Evolutionary conservation across 2,797 vertebrate genomes (phyloP).

Genomic region (Etheostoma perlongum): DNA sequence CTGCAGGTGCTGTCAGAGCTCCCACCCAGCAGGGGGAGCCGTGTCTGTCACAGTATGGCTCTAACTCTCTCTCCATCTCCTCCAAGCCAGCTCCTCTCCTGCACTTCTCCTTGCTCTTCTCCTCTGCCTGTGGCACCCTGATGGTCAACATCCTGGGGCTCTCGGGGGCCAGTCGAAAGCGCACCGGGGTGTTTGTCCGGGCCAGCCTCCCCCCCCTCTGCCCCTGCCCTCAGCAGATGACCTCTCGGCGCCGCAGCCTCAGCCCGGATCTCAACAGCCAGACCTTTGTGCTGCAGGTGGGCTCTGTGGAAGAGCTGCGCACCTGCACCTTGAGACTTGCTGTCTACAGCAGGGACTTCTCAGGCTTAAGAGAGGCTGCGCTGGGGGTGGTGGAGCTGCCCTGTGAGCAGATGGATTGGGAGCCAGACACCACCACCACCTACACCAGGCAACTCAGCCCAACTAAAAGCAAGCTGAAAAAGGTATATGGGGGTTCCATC

Average conservation of each 20-base stretch:
- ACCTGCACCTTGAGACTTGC: conserved; percentile 81
- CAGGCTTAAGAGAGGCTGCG: conserved; percentile 81
- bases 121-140: conserved; percentile 73
- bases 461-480: conserved; percentile 82
- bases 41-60: conserved; percentile 62
- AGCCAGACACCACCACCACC: conserved; percentile 69
- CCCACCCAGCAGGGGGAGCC: conserved; percentile 39
- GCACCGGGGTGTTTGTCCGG: conserved; percentile 78
- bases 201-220: conserved; percentile 84
- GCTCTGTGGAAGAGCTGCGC: conserved; percentile 78
- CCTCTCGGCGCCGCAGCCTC: conserved; percentile 77
- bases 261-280: conserved; percentile 78
- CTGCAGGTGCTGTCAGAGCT: conserved; percentile 4
- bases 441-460: conserved; percentile 79
- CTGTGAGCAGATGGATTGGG: conserved; percentile 81
- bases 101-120: conserved; percentile 84
- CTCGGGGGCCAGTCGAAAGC: conserved; percentile 75
- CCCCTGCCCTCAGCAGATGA: conserved; percentile 71
- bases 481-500: conserved; percentile 74
- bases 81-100: conserved; percentile 76
- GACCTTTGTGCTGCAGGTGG: conserved; percentile 80
- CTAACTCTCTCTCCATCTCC: conserved; percentile 50
- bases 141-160: conserved; percentile 81
- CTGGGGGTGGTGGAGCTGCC: conserved; percentile 84
- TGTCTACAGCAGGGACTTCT: conserved; percentile 84